Evolutionary conservation across 2,113 vertebrate genomes (phyloP), one percentile per base, ranked within the genome.

Genomic region (Plecotus auritus): DNA sequence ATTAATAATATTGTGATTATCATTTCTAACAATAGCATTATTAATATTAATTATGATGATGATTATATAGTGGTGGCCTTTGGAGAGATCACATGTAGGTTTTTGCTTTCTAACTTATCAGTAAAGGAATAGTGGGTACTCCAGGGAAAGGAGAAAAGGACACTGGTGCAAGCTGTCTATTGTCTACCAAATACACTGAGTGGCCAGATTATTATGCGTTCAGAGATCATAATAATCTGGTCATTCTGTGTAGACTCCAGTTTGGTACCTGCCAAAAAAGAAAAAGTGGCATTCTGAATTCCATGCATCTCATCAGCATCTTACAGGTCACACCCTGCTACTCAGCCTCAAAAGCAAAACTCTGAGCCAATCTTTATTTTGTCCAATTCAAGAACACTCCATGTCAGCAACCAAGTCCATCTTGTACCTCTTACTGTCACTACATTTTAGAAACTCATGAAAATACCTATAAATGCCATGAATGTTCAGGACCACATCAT

Each of bases 101-200:
- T 81, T 74, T 40, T 73, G 42, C n/a, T 95, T 96, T 83, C 56
- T 85, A 82, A 45, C 45, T 51, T 59, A 37, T 74, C 42, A 90
- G 32, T 54, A 95, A 80, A 91, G 32, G 23, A 89, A 87, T 28
- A 9, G 70, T 42, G 3, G 32, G 6, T 81, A 35, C 78, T 95
- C 28, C 64, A 89, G 80, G 32, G 30, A n/a, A 32, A 76, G 7
- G 16, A 85, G 74, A 40, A 82, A n/a, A 61, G 17, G 9, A n/a
- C 8, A 32, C 0, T 13, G 18, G 11, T 49, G 1, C 7, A 10
- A 10, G 30, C 72, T 72, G 90, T 76, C 28, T 81, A 9, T 11
- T 92, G 22, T 78, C 51, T 7, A 83, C 77, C 61, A 76, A 78
- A 76, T 56, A 49, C 3, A 49, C 47, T 49, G 47, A 49, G 47